Conservation (phyloP, 2,797 vertebrate genomes). For the Chrysocyon brachyurus region DNA sequence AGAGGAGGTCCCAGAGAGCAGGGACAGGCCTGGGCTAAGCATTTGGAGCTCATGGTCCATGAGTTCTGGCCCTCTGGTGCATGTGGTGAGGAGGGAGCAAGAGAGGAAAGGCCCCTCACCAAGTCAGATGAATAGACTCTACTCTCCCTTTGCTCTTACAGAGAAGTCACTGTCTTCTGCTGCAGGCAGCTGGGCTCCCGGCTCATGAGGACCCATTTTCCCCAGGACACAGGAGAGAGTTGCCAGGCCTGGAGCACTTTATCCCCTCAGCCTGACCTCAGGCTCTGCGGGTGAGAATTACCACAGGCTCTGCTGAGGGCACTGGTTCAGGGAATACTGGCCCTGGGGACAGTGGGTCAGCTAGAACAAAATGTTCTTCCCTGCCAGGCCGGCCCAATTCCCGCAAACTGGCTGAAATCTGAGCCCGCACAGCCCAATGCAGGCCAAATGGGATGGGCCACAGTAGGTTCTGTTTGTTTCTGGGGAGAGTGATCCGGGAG, state of each 20-base stretch:
- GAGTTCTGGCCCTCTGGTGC: too few relatives aligned
- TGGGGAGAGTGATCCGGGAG: background rate
- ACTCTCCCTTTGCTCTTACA: accelerated
- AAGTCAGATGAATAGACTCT: accelerated
- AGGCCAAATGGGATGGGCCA: too few relatives aligned
- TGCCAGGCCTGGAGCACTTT: background rate
- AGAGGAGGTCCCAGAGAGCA: background rate
- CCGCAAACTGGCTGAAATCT: background rate
- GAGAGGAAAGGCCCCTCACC: accelerated
- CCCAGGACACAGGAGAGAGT: background rate
- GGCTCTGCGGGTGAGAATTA: background rate
- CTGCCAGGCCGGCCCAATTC: background rate
- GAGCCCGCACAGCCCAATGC: too few relatives aligned
- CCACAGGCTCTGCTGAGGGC: too few relatives aligned
- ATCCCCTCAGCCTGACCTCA: background rate
- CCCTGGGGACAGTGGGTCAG: too few relatives aligned
- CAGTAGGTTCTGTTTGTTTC: accelerated
- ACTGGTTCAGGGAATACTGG: background rate
- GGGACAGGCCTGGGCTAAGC: background rate
- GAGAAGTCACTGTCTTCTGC: background rate
- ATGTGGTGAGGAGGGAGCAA: background rate
- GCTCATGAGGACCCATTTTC: too few relatives aligned
- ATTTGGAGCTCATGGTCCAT: accelerated
- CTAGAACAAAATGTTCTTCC: background rate
- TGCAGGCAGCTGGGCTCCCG: accelerated